Evolutionary conservation across 2,888 invertebrate species (phyloP), one percentile per base, ranked within the genome.

Genomic region (Desoria tigrina): DNA sequence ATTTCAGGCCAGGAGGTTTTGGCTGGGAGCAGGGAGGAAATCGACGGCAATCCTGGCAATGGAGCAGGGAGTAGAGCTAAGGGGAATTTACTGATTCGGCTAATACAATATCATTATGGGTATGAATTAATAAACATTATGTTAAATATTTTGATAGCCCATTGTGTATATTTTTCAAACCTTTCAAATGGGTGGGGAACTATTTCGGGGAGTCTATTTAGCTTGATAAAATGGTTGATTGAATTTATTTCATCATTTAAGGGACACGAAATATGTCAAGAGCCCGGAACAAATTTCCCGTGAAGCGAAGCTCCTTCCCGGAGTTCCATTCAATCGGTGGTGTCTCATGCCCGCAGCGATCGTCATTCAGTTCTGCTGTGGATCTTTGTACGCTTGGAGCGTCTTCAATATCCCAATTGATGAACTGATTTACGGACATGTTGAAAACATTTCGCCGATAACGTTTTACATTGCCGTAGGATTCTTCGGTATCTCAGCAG

Each of bases 351-450:
- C 74, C 1, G 74, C 74, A 11, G 74, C 74, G 16, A 60, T 74
- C 14, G 21, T 71, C 26, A 53, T 73, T 16, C 74, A 74, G 32
- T 72, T 72, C 50, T 72, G 72, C 42, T 69, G 69, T 49, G 75
- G 75, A 6, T 74, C 74, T 9, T 50, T 75, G 49, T 75, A 75
- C 45, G 68, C 75, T 7, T 75, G 73, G 73, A 73, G 72, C 28
- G 72, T 74, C 7, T 73, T 75, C 61, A 75, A 75, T 61, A 72
- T 68, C 24, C 72, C 73, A 1, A 72, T 75, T 27, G 75, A 75
- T 42, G 26, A 28, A 0, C 62, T 56, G n/a, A 66, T 75, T 14
- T 66, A 68, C 39, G 70, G 65, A 11, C 24, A 69, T 42, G 69
- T 65, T 18, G 26, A 32, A 2, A 70, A 68, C 23, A 61, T 67